phyloP scores from a whole-genome alignment of 2,797 vertebrate genomes.

The Merluccius polli region DNA sequence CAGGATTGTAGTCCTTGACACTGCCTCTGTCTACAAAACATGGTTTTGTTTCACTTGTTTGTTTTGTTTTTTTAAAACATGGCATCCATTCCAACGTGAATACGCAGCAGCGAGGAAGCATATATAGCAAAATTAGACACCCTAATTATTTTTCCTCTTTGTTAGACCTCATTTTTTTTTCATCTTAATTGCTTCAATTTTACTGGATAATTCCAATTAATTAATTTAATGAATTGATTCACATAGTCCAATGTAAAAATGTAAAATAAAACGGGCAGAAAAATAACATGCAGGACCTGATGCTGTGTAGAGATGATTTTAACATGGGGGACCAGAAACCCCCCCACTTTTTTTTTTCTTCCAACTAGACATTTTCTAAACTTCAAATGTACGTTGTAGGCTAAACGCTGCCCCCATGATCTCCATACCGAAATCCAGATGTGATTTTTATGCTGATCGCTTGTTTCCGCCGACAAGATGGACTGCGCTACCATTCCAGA shows the following conservation, averaged over 20 bases:
- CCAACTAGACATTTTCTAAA: neutral
- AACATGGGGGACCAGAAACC: too few relatives aligned
- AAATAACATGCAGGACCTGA: too few relatives aligned
- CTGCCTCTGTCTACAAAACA: neutral
- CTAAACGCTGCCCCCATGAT: neutral
- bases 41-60: neutral
- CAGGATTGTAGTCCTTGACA: conserved; percentile 18
- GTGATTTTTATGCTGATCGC: neutral
- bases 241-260: neutral
- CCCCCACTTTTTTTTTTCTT: too few relatives aligned
- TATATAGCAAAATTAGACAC: too few relatives aligned
- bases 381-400: neutral
- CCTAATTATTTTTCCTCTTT: neutral
- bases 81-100: neutral
- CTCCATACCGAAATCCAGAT: neutral
- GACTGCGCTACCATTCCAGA: neutral
- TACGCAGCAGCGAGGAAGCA: neutral
- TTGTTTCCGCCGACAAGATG: neutral
- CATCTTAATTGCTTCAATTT: neutral
- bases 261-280: neutral
- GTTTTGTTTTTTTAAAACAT: neutral
- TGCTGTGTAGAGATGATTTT: too few relatives aligned
- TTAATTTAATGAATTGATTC: too few relatives aligned
- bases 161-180: neutral
- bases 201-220: too few relatives aligned